Base-by-base conservation (phyloP, 2,797 vertebrate species). In the Hemitrygon akajei region DNA sequence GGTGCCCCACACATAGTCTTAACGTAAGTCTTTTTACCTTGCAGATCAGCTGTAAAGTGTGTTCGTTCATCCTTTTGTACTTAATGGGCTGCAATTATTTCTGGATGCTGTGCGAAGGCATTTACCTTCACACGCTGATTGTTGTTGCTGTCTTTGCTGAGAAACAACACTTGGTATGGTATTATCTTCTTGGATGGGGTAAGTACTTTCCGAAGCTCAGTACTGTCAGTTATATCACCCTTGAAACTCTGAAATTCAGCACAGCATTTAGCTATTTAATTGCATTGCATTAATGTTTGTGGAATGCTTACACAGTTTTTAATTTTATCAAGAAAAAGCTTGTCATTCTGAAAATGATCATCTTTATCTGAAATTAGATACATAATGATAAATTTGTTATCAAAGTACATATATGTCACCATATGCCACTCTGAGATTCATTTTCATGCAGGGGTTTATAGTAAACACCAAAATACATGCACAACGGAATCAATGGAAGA, bases 151-250 rank as follows among this genome's bases (percentile, higher is more conserved):
- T 99, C 94, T 99, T 99, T 95, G 98, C 98, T 0, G 98, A 99
- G 96, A 99, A 99, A 94, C 99, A 99, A 93, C 98, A 99, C 95
- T 95, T 99, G 93, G 97, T 98, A 96, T 99, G 99, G 98, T 99
- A 99, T 96, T 99, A 99, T 94, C 97, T 99, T 69, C 97, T 99
- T 1, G 99, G 99, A 95, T 99, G 99, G 99, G 99, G 99, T 99
- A 96, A 82, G 98, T 94, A 77, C 18, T 66, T 75, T 93, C 14
- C 30, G 58, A 89, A 37, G 3, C n/a, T 37, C 86, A 69, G 63
- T 69, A 69, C 20, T 10, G 86, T 69, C 18, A 18, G 18, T 7
- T 7, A 10, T 20, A 16, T 69, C 22, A 89, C 66, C 63, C n/a
- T 10, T 86, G 16, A 89, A 89, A 69, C 69, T 40, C 1, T 86